Evolutionary conservation across 2,797 vertebrate genomes (phyloP).

Genomic region (Holocentrus rufus): DNA sequence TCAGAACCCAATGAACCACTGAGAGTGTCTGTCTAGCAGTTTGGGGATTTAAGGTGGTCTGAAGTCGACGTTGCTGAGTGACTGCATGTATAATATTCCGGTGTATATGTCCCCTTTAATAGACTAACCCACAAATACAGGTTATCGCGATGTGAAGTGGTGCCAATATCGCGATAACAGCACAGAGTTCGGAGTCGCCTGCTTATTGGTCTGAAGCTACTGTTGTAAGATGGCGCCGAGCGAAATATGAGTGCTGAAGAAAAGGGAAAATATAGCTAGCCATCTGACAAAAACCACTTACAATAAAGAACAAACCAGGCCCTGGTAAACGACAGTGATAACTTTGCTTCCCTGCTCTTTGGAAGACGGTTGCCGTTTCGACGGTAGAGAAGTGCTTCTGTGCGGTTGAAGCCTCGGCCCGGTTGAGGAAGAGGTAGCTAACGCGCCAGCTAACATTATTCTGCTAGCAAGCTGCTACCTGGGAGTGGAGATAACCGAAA

Average conservation of each 20-base stretch:
- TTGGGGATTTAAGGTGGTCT: constrained; percentile 78
- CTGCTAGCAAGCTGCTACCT: constrained; percentile 44
- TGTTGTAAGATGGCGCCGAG: constrained; percentile 97
- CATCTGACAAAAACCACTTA: constrained; percentile 33
- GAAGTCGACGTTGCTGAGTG: constrained; percentile 32
- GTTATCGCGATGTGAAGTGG: constrained; percentile 75
- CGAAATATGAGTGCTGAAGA: constrained; percentile 88
- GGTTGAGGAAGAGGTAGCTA: constrained; percentile 74
- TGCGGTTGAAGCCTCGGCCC: constrained; percentile 55
- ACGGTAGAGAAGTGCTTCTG: constrained; percentile 46
- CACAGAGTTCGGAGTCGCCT: constrained; percentile 38
- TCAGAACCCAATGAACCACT: constrained; percentile 69
- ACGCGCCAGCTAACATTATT: constrained; percentile 65
- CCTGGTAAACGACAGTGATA: background rate
- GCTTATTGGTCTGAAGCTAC: constrained; percentile 85
- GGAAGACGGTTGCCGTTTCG: constrained; percentile 36
- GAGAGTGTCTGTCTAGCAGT: constrained; percentile 60
- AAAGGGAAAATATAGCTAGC: constrained; percentile 60
- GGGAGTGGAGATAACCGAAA: constrained; percentile 42
- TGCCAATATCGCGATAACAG: constrained; percentile 78
- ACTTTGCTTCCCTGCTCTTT: background rate
- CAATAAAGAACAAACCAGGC: constrained; percentile 17
- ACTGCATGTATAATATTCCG: background rate
- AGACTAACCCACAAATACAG: background rate
- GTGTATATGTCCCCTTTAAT: constrained; percentile 85